Percentiles rank a stretch among this genome's conserved stretches.
Evolutionary conservation across 2,888 invertebrate species (phyloP).

Genomic region (Dasysyrphus tricinctus): DNA sequence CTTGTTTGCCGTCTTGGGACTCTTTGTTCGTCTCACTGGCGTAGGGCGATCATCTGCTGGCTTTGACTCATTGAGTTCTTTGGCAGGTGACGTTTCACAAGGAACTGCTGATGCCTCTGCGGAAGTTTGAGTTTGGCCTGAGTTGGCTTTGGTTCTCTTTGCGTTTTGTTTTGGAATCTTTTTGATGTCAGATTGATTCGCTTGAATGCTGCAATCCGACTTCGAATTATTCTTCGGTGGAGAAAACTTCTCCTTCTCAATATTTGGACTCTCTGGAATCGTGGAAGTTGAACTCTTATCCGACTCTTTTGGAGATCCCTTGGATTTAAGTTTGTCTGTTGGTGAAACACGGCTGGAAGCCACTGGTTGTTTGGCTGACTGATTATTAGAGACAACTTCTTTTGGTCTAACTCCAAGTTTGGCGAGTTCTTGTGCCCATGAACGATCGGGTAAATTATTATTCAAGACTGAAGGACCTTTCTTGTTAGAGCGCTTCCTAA

Average conservation of each 20-base stretch:
- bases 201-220: conserved; percentile 48
- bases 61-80: conserved; percentile 59
- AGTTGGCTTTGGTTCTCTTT: conserved; percentile 72
- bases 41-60: conserved; percentile 58
- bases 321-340: conserved; percentile 48
- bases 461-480: conserved; percentile 36
- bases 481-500: conserved; percentile 58
- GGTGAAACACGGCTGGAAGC: conserved; percentile 29
- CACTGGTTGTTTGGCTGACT: background rate
- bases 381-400: conserved; percentile 30
- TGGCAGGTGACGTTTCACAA: conserved; percentile 56
- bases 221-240: conserved; percentile 61
- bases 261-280: conserved; percentile 32
- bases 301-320: conserved; percentile 46
- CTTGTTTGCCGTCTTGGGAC: conserved; percentile 75
- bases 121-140: conserved; percentile 64
- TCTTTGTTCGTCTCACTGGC: conserved; percentile 51
- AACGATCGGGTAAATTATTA: conserved; percentile 63
- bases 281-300: conserved; percentile 31
- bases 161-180: conserved; percentile 67
- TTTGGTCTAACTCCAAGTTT: conserved; percentile 69
- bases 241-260: conserved; percentile 67
- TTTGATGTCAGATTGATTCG: conserved; percentile 51
- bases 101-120: conserved; percentile 35
- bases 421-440: conserved; percentile 76